Conservation (phyloP, 2,888 invertebrate genomes). For the Omphaloscelis lunosa region DNA sequence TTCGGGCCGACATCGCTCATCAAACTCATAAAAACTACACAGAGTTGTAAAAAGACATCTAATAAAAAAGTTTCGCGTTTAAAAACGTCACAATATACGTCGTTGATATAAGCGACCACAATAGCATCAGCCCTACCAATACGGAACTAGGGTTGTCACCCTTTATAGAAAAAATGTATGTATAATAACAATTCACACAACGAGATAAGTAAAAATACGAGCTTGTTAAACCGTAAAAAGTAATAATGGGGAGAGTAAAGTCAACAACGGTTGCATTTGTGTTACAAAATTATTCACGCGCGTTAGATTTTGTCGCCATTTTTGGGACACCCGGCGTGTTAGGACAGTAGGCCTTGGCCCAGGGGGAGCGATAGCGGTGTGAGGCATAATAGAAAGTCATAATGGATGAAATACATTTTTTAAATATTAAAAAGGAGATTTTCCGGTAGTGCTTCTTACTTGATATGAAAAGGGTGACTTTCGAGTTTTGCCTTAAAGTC, state of each 20-base stretch:
- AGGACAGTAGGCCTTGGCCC: slow-evolving; percentile 25
- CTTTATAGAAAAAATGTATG: slow-evolving; percentile 76
- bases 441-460: slow-evolving; percentile 23
- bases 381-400: slow-evolving; percentile 47
- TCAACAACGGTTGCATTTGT: slow-evolving; percentile 87
- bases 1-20: slow-evolving; percentile 44
- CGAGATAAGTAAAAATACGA: slow-evolving; percentile 89
- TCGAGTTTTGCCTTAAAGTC: neutral
- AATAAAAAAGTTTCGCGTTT: slow-evolving; percentile 61
- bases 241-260: slow-evolving; percentile 88
- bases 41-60: slow-evolving; percentile 54
- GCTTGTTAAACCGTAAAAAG: slow-evolving; percentile 91
- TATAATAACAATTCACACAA: slow-evolving; percentile 88
- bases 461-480: slow-evolving; percentile 17
- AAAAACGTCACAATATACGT: slow-evolving; percentile 55
- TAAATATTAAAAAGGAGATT: slow-evolving; percentile 43
- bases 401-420: slow-evolving; percentile 47
- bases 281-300: slow-evolving; percentile 82
- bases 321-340: slow-evolving; percentile 70
- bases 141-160: slow-evolving; percentile 76
- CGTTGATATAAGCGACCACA: slow-evolving; percentile 63
- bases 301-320: slow-evolving; percentile 72
- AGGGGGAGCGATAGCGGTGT: slow-evolving; percentile 43
- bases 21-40: slow-evolving; percentile 59
- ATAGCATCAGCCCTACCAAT: slow-evolving; percentile 59